Base-by-base conservation (phyloP, 1,140 invertebrate genomes). In the Platyscapa corneri region DNA sequence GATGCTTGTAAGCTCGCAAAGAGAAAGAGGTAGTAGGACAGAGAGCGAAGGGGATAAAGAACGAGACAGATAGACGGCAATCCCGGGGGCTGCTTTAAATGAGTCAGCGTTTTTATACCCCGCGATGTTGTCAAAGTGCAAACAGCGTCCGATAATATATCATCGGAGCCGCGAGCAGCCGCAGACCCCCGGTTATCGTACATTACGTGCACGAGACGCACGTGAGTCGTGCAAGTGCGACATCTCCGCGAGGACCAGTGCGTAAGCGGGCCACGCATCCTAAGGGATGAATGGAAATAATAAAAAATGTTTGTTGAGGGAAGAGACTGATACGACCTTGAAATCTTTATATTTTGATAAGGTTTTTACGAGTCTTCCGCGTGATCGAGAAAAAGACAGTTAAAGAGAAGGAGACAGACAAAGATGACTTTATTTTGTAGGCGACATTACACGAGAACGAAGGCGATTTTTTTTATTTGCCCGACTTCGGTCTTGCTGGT, bases 81-180 rank as follows among this genome's bases (percentile, higher is more conserved):
- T 32, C 30, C n/a, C 16, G 8, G 49, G n/a, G 14, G 32, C 34
- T 32, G 75, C 27, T 75, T 49, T 75, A 46, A 93, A 93, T 93
- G 93, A 93, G 92, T 93, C 93, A 93, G 93, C 93, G 92, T 93
- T 93, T 93, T 93, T 93, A 93, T 93, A 91, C 91, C 56, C 81
- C 90, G 92, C 91, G 92, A 93, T 93, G 91, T 93, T 93, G 92
- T 93, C 93, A 93, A 93, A 93, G 93, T 92, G 92, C 92, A 93
- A 93, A 93, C 93, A 93, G 91, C 91, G 88, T 88, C 89, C 89
- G 91, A 93, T 93, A 93, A 93, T 93, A 93, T 93, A 93, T 93
- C 93, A 93, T 93, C 92, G 89, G 88, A 89, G 90, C 87, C 88
- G 78, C 53, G 42, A 75, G 84, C 70, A 30, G 27, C 64, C 32